A percentile compares a stretch with the other conserved stretches of the same genome.
Evolutionary conservation across 2,113 vertebrate species (phyloP).

Genomic region (Butorides virescens): DNA sequence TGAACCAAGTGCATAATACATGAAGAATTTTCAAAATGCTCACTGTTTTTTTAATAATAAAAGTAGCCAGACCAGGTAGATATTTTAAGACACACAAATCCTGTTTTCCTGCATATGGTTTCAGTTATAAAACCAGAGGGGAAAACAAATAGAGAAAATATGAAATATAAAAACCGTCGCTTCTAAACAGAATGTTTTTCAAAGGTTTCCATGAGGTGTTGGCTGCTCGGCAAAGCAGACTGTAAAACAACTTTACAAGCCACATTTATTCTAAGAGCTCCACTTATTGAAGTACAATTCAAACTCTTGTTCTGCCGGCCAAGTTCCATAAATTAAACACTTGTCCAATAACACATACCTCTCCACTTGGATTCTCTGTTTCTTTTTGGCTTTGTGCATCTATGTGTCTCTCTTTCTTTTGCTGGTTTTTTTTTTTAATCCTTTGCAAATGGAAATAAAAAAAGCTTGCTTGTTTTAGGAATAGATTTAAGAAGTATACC

Average conservation of each 20-base stretch:
- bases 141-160: constrained; percentile 56
- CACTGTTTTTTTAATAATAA: not conserved
- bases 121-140: constrained; percentile 58
- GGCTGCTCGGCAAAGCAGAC: constrained; percentile 61
- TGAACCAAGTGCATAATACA: not conserved
- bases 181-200: constrained; percentile 67
- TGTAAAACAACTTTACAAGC: constrained; percentile 66
- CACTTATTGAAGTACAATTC: constrained; percentile 70
- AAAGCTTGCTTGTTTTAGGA: constrained; percentile 24
- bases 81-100: constrained; percentile 49
- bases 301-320: constrained; percentile 62
- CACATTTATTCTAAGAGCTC: constrained; percentile 65
- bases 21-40: constrained; percentile 24
- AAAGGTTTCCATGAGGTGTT: constrained; percentile 72
- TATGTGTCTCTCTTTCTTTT: not conserved
- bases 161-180: constrained; percentile 50
- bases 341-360: constrained; percentile 78
- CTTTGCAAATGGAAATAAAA: constrained; percentile 51
- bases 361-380: constrained; percentile 53
- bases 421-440: not conserved
- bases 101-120: constrained; percentile 51
- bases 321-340: constrained; percentile 71
- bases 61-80: constrained; percentile 16
- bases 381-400: constrained; percentile 50
- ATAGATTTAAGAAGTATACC: not conserved